These are phyloP conservation scores for Chelon labrosus DNA, from an alignment of 2,797 vertebrate species.

Conservation along the genomic window DNA sequence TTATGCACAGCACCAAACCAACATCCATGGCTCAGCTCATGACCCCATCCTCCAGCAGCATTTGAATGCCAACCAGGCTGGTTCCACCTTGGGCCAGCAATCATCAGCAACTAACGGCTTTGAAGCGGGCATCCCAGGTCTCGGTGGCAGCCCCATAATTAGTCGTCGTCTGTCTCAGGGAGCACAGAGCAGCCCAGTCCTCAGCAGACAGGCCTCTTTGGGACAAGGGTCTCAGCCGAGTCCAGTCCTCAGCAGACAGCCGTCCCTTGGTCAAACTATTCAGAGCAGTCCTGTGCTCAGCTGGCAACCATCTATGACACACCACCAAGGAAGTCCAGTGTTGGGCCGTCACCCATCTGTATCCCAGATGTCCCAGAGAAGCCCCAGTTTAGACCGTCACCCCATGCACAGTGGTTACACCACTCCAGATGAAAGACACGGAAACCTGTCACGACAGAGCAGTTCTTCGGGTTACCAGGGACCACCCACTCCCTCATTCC, in stretches of 20 bases:
- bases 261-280: slow-evolving; percentile 73
- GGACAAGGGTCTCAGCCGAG: slow-evolving; percentile 80
- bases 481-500: slow-evolving; percentile 96
- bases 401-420: slow-evolving; percentile 90
- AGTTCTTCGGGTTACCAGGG: slow-evolving; percentile 95
- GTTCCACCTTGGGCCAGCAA: slow-evolving; percentile 53
- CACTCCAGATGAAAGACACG: slow-evolving; percentile 91
- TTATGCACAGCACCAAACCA: slow-evolving; percentile 83
- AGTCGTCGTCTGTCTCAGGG: slow-evolving; percentile 64
- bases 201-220: slow-evolving; percentile 69
- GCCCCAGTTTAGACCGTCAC: slow-evolving; percentile 91
- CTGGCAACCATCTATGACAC: slow-evolving; percentile 76
- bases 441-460: slow-evolving; percentile 93
- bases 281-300: slow-evolving; percentile 88
- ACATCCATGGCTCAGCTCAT: slow-evolving; percentile 80
- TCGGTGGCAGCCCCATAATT: slow-evolving; percentile 67
- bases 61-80: slow-evolving; percentile 70
- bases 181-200: slow-evolving; percentile 76
- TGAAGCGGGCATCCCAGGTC: slow-evolving; percentile 47
- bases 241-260: slow-evolving; percentile 88
- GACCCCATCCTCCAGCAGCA: slow-evolving; percentile 84
- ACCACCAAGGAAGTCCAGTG: slow-evolving; percentile 76
- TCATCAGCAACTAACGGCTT: slow-evolving; percentile 72
- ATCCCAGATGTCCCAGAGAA: slow-evolving; percentile 82
- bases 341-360: slow-evolving; percentile 77